A percentile compares a stretch with the other conserved stretches of the same genome.
Conservation (phyloP, 1,140 invertebrate genomes). For the Tetraneura akinire region DNA sequence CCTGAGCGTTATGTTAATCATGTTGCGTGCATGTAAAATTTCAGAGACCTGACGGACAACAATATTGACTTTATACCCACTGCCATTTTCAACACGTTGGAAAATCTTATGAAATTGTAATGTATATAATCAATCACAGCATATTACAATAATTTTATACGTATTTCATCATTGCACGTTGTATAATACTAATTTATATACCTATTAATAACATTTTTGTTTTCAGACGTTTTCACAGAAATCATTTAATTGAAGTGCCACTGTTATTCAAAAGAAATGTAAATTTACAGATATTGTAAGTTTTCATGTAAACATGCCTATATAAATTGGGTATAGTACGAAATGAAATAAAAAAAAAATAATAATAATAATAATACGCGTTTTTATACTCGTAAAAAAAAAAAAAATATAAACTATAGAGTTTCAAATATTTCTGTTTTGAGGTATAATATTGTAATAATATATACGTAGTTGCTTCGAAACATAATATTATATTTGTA, state of each 20-base stretch:
- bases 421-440: no score
- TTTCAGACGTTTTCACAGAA: conserved; percentile 37
- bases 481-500: no score
- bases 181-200: not conserved
- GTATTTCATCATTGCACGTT: not conserved
- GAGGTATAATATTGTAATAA: no score
- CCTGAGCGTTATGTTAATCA: not conserved
- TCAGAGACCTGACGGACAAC: conserved; percentile 76
- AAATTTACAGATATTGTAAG: conserved; percentile 42
- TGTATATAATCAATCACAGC: conserved; percentile 58
- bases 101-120: conserved; percentile 71
- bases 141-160: conserved; percentile 13
- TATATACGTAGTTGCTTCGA: no score
- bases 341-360: no score
- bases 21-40: conserved; percentile 24
- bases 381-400: no score
- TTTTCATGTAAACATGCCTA: not conserved
- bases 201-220: not conserved
- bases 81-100: conserved; percentile 71
- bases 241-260: conserved; percentile 32
- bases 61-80: conserved; percentile 74
- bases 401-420: no score
- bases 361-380: no score
- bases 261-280: conserved; percentile 34
- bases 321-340: no score